A percentile compares a stretch with the other conserved stretches of the same genome.
Conservation (phyloP, 2,797 vertebrate genomes). For the Diceros bicornis region DNA sequence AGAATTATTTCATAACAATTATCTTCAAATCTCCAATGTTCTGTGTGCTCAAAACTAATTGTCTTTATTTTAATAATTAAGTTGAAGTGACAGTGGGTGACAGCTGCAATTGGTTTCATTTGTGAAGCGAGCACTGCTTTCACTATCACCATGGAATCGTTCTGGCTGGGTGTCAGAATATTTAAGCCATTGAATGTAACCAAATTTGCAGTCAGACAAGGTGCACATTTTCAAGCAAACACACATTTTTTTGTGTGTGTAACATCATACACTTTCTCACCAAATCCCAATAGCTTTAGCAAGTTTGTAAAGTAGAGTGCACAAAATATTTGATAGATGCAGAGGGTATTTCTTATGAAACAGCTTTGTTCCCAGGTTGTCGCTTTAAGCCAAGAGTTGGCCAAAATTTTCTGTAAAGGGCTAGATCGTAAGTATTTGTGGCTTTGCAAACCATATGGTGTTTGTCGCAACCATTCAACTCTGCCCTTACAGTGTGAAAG, state of each 20-base stretch:
- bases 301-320: neutral
- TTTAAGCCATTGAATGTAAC: slow-evolving; percentile 69
- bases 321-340: neutral
- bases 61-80: slow-evolving; percentile 85
- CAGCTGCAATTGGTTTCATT: slow-evolving; percentile 85
- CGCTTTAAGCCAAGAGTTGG: neutral
- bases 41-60: slow-evolving; percentile 80
- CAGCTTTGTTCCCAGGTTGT: neutral
- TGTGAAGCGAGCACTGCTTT: slow-evolving; percentile 68
- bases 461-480: neutral
- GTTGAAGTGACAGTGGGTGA: slow-evolving; percentile 83
- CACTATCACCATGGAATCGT: slow-evolving; percentile 54
- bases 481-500: neutral
- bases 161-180: slow-evolving; percentile 73
- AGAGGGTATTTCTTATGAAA: neutral
- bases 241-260: neutral
- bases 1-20: slow-evolving; percentile 85
- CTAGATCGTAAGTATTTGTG: neutral
- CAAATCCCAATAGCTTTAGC: neutral
- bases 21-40: slow-evolving; percentile 82
- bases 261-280: neutral
- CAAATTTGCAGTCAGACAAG: slow-evolving; percentile 74
- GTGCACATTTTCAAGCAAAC: slow-evolving; percentile 63
- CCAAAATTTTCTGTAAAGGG: slow-evolving; percentile 30
- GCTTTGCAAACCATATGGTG: neutral